Conservation (phyloP, 2,113 vertebrate species). For the Colaptes auratus region DNA sequence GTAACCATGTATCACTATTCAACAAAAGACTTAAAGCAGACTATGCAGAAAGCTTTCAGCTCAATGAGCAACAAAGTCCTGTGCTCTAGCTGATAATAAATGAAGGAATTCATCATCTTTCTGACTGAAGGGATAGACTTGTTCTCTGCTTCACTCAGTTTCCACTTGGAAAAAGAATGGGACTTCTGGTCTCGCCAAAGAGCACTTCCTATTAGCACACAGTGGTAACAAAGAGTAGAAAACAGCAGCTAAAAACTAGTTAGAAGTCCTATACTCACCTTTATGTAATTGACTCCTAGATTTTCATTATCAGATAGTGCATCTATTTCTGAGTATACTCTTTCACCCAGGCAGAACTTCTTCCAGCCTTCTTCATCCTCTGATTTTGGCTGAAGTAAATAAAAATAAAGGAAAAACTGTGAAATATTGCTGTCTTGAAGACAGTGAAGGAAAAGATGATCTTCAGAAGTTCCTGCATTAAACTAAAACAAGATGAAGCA, state of each 20-base stretch:
- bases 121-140: background rate
- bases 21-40: background rate
- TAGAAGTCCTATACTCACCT: slow-evolving; percentile 73
- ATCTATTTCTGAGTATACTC: slow-evolving; percentile 73
- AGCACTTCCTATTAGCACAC: background rate
- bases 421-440: background rate
- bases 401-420: background rate
- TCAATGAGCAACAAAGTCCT: background rate
- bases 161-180: background rate
- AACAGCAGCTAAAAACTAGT: background rate
- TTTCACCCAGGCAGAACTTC: slow-evolving; percentile 93
- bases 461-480: background rate
- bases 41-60: background rate
- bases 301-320: slow-evolving; percentile 62
- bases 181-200: background rate
- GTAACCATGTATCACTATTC: background rate
- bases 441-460: background rate
- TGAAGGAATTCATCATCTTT: background rate
- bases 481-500: background rate
- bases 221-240: background rate
- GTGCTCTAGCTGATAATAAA: background rate
- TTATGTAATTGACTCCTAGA: slow-evolving; percentile 88
- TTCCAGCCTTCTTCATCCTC: slow-evolving; percentile 96
- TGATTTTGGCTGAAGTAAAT: slow-evolving; percentile 80
- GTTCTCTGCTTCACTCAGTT: background rate